Evolutionary conservation across 2,797 vertebrate species (phyloP).

Genomic region (Pipistrellus pygmaeus): DNA sequence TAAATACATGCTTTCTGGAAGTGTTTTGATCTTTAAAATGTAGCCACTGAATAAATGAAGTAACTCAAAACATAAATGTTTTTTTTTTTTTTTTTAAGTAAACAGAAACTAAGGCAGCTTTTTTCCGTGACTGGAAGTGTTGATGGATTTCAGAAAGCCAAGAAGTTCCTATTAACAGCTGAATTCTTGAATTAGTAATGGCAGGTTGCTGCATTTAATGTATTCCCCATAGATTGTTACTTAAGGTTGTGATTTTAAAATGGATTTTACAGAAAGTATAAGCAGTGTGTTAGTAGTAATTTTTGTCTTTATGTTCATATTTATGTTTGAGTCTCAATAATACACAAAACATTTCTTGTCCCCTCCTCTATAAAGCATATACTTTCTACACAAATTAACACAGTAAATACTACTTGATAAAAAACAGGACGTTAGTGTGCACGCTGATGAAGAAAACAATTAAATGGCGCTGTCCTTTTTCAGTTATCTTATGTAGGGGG

Average conservation of each 20-base stretch:
- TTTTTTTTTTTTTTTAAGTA: slow-evolving; percentile 35
- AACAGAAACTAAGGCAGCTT: slow-evolving; percentile 49
- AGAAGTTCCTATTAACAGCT: slow-evolving; percentile 13
- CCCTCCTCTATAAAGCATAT: background rate
- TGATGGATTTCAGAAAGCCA: slow-evolving; percentile 35
- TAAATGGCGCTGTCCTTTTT: slow-evolving; percentile 57
- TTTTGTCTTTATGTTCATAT: slow-evolving; percentile 45
- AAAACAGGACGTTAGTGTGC: slow-evolving; percentile 21
- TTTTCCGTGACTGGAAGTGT: background rate
- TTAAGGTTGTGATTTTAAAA: slow-evolving; percentile 54
- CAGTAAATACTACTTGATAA: slow-evolving; percentile 45
- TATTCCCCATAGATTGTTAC: background rate
- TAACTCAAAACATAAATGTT: slow-evolving; percentile 25
- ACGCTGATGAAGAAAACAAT: slow-evolving; percentile 58
- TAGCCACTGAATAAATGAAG: slow-evolving; percentile 46
- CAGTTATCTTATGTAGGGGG: slow-evolving; percentile 37
- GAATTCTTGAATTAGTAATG: background rate
- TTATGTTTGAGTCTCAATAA: slow-evolving; percentile 42
- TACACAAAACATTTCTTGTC: background rate
- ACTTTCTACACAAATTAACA: slow-evolving; percentile 46
- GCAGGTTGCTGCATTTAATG: background rate
- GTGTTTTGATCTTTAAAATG: slow-evolving; percentile 47
- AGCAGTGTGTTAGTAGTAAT: slow-evolving; percentile 16
- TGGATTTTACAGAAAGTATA: slow-evolving; percentile 41
- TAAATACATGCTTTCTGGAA: slow-evolving; percentile 36